Base-by-base conservation (phyloP, 1,140 invertebrate species). In the Sycobia sp. region DNA sequence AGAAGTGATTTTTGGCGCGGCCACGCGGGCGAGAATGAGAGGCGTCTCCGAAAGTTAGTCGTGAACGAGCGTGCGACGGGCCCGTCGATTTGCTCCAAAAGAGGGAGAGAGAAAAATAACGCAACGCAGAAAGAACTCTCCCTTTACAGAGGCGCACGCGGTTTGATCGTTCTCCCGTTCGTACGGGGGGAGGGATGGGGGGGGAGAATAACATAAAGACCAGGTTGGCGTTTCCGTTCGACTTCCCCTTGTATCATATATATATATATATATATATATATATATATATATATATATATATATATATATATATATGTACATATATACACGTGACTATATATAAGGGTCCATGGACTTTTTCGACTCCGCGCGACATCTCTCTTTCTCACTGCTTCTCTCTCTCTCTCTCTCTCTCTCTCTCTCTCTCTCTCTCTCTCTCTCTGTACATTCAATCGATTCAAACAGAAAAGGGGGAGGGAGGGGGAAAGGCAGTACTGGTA, bases 211-310 rank as follows among this genome's bases (percentile, higher is more conserved):
- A 49, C 41, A 58, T 58, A 47, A 50, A 60, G 47, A 61, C 46
- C 49, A 38, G 58, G 47, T 61, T 61, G 49, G 39, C 54, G 44
- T 63, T 63, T 63, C 61, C 61, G 54, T 50, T 51, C 54, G 61
- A 50, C 14, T 63, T 63, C 61, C 46, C 61, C 34, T 18, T 27
- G 18, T 36, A n/a, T n/a, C n/a, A n/a, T n/a, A n/a, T n/a, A n/a
- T n/a, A n/a, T n/a, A n/a, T n/a, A n/a, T n/a, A n/a, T n/a, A n/a
- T n/a, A n/a, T n/a, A n/a, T n/a, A n/a, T 11, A 11, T 11, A 7
- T 63, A 51, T 51, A 41, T 55, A 44, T 22, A 53, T 34, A 11
- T 4, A 22, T 50, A 54, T 62, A n/a, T n/a, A 62, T 54, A 62
- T n/a, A n/a, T n/a, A n/a, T n/a, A n/a, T n/a, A n/a, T n/a, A n/a